These are phyloP conservation scores for Erannis defoliaria DNA, from an alignment of 2,888 invertebrate genomes.

Conservation along the genomic window DNA sequence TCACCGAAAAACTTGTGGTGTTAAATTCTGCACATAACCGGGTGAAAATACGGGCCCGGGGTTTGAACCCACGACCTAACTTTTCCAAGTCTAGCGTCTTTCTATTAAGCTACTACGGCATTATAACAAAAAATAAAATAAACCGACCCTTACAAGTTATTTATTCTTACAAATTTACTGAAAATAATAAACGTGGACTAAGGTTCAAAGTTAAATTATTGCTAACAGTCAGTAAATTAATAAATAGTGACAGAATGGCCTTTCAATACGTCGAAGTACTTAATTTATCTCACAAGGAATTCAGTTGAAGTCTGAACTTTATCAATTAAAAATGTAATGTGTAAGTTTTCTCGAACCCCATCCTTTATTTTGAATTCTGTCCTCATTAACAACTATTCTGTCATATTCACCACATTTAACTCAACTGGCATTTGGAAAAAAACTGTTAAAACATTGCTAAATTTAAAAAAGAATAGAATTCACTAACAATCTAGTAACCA, in stretches of 20 bases:
- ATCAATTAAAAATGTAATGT: not conserved
- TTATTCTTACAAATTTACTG: too few species aligned
- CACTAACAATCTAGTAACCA: not conserved
- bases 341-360: not conserved
- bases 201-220: too few species aligned
- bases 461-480: not conserved
- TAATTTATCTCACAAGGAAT: not conserved
- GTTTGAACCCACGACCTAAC: too few species aligned
- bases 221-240: not conserved
- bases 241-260: not conserved
- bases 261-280: not conserved
- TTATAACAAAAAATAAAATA: too few species aligned
- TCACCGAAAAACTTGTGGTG: too few species aligned
- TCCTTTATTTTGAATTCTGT: constrained; percentile 6
- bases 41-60: too few species aligned
- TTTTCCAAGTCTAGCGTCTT: too few species aligned
- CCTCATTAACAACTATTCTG: constrained; percentile 23
- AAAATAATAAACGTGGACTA: too few species aligned
- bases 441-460: constrained; percentile 2
- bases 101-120: too few species aligned
- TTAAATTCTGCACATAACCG: too few species aligned
- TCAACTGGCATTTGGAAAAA: constrained; percentile 4
- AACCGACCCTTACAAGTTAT: too few species aligned
- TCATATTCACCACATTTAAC: constrained; percentile 15
- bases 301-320: not conserved